Percentiles rank a stretch among this genome's conserved stretches.
Conservation (phyloP, 2,113 vertebrate genomes). For the Craseonycteris thonglongyai region DNA sequence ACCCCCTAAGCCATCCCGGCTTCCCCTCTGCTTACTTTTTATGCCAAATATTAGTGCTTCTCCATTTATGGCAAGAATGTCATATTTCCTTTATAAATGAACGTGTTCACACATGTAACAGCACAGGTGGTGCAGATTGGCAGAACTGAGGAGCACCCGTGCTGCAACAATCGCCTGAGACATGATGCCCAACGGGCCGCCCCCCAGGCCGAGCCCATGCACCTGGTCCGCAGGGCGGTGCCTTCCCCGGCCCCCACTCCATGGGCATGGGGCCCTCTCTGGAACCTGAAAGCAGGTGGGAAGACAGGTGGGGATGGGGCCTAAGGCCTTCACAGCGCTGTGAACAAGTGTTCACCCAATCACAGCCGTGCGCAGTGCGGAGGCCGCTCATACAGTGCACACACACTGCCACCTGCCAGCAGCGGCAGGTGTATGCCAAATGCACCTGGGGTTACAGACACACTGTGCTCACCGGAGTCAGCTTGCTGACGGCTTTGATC, state of each 20-base stretch:
- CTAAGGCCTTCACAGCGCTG: not conserved
- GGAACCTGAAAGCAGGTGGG: not conserved
- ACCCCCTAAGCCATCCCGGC: too few species aligned
- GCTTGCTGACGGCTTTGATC: conserved; percentile 85
- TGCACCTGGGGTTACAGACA: too few species aligned
- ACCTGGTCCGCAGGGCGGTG: too few species aligned
- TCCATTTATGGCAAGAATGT: not conserved
- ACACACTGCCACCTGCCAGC: not conserved
- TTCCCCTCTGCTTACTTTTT: not conserved
- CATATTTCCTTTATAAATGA: not conserved
- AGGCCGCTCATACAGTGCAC: not conserved
- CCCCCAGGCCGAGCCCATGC: not conserved
- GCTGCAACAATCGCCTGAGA: not conserved
- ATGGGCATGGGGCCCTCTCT: not conserved
- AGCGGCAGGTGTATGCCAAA: not conserved
- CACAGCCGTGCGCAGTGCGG: fast-evolving
- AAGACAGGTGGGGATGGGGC: not conserved
- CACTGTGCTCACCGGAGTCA: conserved; percentile 75
- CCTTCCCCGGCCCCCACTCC: not conserved
- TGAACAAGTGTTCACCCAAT: fast-evolving
- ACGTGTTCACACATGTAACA: not conserved
- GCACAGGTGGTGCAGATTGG: fast-evolving
- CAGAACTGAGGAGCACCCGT: too few species aligned
- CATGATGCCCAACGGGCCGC: fast-evolving
- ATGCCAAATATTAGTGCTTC: too few species aligned